phyloP scores from a whole-genome alignment of 2,888 invertebrate species.

The Metopia argyrocephala region DNA sequence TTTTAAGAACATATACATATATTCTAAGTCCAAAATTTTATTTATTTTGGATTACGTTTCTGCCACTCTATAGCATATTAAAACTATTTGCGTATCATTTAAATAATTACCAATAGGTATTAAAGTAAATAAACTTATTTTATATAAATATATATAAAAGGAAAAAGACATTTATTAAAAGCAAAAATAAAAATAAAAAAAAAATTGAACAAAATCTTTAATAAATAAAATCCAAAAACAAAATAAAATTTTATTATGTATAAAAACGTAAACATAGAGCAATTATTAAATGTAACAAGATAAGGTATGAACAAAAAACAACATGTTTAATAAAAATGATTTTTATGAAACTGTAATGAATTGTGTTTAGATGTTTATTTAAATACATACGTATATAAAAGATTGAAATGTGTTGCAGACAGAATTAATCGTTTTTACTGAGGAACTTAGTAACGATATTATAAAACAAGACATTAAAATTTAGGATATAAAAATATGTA shows the following conservation, averaged over 20 bases:
- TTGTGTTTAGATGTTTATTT: not conserved
- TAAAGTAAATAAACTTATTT: slow-evolving; percentile 37
- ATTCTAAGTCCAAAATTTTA: not conserved
- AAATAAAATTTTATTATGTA: slow-evolving; percentile 37
- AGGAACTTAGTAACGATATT: too few species aligned
- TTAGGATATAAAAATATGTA: too few species aligned
- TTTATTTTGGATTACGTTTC: not conserved
- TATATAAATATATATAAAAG: slow-evolving; percentile 8
- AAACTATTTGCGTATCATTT: slow-evolving; percentile 8
- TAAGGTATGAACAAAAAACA: slow-evolving; percentile 42
- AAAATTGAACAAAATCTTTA: slow-evolving; percentile 31
- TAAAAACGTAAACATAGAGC: slow-evolving; percentile 60
- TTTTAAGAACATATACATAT: too few species aligned
- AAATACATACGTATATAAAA: not conserved
- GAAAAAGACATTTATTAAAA: slow-evolving; percentile 57
- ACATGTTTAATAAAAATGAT: slow-evolving; percentile 60
- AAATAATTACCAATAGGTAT: slow-evolving; percentile 34
- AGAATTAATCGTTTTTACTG: too few species aligned
- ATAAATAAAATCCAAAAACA: slow-evolving; percentile 40
- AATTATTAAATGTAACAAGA: slow-evolving; percentile 63
- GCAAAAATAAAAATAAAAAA: too few species aligned
- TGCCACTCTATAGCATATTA: not conserved
- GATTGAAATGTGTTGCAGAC: too few species aligned
- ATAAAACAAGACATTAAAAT: too few species aligned
- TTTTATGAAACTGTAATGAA: slow-evolving; percentile 29